Evolutionary conservation across 2,888 invertebrate genomes (phyloP), one percentile per base, ranked within the genome.

Genomic region (Prosopocoilus inquinatus): DNA sequence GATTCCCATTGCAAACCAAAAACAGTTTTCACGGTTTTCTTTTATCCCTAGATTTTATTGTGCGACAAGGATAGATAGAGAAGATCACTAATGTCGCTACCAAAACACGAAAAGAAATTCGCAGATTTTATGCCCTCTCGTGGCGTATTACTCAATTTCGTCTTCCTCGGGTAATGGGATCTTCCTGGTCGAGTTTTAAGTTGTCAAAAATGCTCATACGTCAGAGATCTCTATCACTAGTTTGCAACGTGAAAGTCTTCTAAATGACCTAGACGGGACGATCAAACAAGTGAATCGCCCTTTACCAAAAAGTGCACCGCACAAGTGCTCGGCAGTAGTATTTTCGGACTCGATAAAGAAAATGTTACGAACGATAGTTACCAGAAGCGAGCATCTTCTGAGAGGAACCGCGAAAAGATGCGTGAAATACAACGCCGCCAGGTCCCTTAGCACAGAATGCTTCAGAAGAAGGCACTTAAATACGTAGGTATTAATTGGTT

Each of bases 321-420:
- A 43, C 47, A 50, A 41, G 39, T 50, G 55, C 49, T 46, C 38
- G 51, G 53, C 45, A 52, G 50, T 59, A 33, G 50, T 38, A 38
- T 38, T 38, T 38, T 47, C 52, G 50, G 63, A 59, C 52, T 55
- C 44, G 59, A 12, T 57, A 44, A 47, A 13, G 51, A 80, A 80
- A 76, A 90, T 90, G 90, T 81, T 90, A 78, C 86, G 90, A 81
- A 86, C 87, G 77, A 84, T 88, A 70, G 78, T 84, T 72, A 78
- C 84, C 76, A 86, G 88, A 80, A 86, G 85, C 76, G 85, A 87
- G 75, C n/a, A 28, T 28, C 38, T 53, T 39, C 20, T 48, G 34
- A 58, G 49, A 50, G 54, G 49, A 47, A 49, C 53, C 12, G 33
- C 39, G n/a, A 47, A 41, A 33, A 52, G 53, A 32, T 47, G 49